Evolutionary conservation across 2,888 invertebrate genomes (phyloP).

Genomic region (Synanthedon andrenaeformis): DNA sequence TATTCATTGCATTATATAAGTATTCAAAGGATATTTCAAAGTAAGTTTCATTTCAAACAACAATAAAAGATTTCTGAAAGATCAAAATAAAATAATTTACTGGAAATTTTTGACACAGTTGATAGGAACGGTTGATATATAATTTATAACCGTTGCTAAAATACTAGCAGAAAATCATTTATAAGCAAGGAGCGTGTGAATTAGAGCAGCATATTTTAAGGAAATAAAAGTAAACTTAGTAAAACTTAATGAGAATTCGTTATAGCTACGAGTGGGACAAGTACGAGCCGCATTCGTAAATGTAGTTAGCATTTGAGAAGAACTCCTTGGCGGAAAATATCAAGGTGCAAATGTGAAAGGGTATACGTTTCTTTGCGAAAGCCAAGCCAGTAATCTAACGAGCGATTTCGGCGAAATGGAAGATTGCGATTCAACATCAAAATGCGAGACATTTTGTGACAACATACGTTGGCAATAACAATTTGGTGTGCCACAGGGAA

Average conservation of each 20-base stretch:
- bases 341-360: background rate
- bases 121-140: no score
- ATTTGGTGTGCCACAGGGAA: slow-evolving; percentile 11
- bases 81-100: no score
- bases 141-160: background rate
- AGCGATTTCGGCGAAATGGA: background rate
- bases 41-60: no score
- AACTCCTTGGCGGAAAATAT: background rate
- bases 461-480: slow-evolving; percentile 28
- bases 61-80: no score
- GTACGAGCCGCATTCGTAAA: background rate
- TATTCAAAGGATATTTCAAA: no score
- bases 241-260: background rate
- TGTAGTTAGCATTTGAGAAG: background rate
- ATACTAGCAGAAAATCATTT: no score
- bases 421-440: background rate
- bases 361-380: background rate
- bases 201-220: background rate
- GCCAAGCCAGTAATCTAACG: background rate
- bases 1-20: no score
- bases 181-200: no score
- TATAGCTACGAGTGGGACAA: background rate
- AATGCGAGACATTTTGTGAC: slow-evolving; percentile 6
- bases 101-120: no score
- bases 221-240: background rate